These are phyloP conservation scores for Myoxocephalus aenaeus DNA, from an alignment of 2,797 vertebrate genomes.

Conservation along the genomic window DNA sequence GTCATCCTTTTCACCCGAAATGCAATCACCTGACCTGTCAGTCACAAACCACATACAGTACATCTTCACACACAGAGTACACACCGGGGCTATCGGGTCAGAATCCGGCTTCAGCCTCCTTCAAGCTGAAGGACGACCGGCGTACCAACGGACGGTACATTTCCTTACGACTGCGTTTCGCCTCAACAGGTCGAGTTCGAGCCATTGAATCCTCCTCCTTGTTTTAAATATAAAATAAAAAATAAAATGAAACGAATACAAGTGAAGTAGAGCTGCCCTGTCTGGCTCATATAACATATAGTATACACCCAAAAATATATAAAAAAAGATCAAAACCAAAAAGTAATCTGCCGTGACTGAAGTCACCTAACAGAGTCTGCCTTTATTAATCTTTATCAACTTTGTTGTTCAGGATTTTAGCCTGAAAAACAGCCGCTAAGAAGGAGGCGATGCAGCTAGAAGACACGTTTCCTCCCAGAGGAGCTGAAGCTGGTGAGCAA, in stretches of 20 bases:
- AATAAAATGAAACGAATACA: slow-evolving; percentile 25
- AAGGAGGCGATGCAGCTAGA: not conserved
- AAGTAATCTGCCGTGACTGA: too few species aligned
- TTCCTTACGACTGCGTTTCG: slow-evolving; percentile 10
- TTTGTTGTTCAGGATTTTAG: not conserved
- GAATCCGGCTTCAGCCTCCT: slow-evolving; percentile 25
- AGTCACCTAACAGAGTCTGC: not conserved
- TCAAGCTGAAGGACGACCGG: slow-evolving; percentile 34
- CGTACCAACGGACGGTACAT: not conserved
- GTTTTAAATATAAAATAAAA: slow-evolving; percentile 17
- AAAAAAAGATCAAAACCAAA: not conserved
- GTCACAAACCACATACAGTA: slow-evolving; percentile 39
- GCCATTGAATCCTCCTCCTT: slow-evolving; percentile 17
- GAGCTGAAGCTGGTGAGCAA: not conserved
- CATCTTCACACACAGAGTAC: slow-evolving; percentile 36
- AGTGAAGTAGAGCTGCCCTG: not conserved
- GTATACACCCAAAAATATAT: not conserved
- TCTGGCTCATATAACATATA: not conserved
- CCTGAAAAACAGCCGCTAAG: not conserved
- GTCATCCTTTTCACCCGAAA: slow-evolving; percentile 17
- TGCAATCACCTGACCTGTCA: slow-evolving; percentile 40
- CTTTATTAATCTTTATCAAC: too few species aligned
- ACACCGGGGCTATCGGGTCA: slow-evolving; percentile 48
- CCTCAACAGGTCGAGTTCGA: slow-evolving; percentile 17
- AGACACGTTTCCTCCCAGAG: not conserved